Evolutionary conservation across 2,888 invertebrate genomes (phyloP).

Genomic region (Pyrrhosoma nymphula): DNA sequence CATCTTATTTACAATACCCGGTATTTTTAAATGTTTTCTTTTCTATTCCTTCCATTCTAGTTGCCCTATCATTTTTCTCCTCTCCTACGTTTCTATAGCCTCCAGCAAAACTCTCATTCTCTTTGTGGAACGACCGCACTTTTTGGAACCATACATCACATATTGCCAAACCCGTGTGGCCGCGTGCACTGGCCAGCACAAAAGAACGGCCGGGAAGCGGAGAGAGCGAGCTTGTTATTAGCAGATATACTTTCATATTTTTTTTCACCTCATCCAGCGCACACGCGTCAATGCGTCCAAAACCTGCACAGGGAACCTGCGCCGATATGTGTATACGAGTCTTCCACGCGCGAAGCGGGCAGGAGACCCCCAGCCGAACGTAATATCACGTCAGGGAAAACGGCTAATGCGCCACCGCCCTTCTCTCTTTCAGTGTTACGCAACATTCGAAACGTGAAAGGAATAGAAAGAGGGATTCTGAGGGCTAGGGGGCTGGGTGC

Average conservation of each 20-base stretch:
- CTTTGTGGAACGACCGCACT: no score
- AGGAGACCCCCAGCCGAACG: neutral
- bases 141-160: neutral
- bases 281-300: neutral
- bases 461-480: neutral
- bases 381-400: neutral
- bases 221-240: neutral
- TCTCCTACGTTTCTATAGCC: no score
- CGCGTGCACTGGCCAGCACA: neutral
- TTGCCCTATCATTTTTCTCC: no score
- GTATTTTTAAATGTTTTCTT: no score
- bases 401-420: neutral
- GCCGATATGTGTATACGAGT: neutral
- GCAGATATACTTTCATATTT: neutral
- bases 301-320: no score
- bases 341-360: neutral
- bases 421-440: conserved; percentile 8
- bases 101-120: no score
- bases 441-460: conserved; percentile 22
- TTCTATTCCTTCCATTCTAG: no score
- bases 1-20: no score
- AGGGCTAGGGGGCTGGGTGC: no score
- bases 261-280: neutral
- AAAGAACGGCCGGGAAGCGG: neutral
- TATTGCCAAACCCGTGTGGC: neutral